Evolutionary conservation across 2,113 vertebrate genomes (phyloP).

Genomic region (Camelus dromedarius): DNA sequence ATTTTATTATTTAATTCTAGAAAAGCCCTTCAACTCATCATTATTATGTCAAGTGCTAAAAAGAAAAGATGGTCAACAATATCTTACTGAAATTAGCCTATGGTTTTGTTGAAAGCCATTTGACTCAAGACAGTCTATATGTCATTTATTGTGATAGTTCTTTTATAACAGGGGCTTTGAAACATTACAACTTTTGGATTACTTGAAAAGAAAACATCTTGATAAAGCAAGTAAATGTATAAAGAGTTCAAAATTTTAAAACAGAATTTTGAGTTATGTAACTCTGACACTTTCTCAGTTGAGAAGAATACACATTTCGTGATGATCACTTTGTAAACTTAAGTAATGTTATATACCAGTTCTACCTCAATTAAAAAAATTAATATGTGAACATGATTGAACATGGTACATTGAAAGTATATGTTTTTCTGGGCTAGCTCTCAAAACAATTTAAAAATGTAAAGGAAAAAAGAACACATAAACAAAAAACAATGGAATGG

Average conservation of each 20-base stretch:
- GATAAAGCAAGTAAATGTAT: not conserved
- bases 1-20: constrained; percentile 50
- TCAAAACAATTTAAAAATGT: not conserved
- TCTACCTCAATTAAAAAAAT: not conserved
- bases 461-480: not conserved
- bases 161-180: not conserved
- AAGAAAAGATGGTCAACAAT: not conserved
- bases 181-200: not conserved
- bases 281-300: not conserved
- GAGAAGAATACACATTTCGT: not conserved
- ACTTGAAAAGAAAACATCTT: constrained; percentile 35
- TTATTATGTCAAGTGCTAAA: constrained; percentile 32
- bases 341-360: not conserved
- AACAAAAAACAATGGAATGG: not conserved
- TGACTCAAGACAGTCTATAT: not conserved
- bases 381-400: not conserved
- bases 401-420: not conserved
- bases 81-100: not conserved
- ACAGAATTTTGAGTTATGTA: constrained; percentile 29
- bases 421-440: not conserved
- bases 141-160: not conserved
- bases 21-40: not conserved
- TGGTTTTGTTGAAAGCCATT: not conserved
- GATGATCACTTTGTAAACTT: not conserved
- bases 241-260: constrained; percentile 4